phyloP scores from a whole-genome alignment of 2,113 vertebrate species.

The Dasypus novemcinctus region DNA sequence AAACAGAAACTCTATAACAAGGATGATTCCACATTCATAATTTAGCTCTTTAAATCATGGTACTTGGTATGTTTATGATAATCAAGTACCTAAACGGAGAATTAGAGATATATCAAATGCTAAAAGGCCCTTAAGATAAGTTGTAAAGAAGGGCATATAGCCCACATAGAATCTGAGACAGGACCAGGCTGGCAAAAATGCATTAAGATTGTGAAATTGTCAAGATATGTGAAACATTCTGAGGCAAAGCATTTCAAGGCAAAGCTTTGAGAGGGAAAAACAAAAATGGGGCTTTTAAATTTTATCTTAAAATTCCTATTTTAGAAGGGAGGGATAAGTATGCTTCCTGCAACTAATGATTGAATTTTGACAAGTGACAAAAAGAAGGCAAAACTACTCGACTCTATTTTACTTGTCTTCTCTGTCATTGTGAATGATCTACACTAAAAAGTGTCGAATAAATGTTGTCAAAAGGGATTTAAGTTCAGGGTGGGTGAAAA shows the following conservation, averaged over 20 bases:
- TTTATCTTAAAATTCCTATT: not conserved
- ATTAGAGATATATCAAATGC: not conserved
- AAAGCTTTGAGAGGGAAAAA: not conserved
- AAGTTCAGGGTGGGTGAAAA: conserved; percentile 39
- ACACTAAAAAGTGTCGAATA: conserved; percentile 15
- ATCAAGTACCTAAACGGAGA: not conserved
- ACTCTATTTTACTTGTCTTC: conserved; percentile 57
- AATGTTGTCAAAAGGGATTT: conserved; percentile 35
- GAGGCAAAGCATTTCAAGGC: not conserved
- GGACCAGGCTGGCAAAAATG: not conserved
- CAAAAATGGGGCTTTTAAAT: not conserved
- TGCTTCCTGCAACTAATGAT: conserved; percentile 19
- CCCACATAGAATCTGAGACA: not conserved
- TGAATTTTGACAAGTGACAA: conserved; percentile 38
- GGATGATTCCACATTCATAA: not conserved
- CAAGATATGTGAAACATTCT: not conserved
- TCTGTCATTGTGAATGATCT: conserved; percentile 54
- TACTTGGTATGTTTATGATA: not conserved
- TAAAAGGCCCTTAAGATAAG: fast-evolving
- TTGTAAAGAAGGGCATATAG: not conserved
- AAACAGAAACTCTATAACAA: not conserved
- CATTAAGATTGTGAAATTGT: not conserved
- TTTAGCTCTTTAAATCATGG: not conserved
- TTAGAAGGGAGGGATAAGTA: not conserved
- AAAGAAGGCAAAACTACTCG: not conserved